Percentiles rank a stretch among this genome's conserved stretches.
phyloP scores from a whole-genome alignment of 2,113 vertebrate genomes.

The Candoia aspera region DNA sequence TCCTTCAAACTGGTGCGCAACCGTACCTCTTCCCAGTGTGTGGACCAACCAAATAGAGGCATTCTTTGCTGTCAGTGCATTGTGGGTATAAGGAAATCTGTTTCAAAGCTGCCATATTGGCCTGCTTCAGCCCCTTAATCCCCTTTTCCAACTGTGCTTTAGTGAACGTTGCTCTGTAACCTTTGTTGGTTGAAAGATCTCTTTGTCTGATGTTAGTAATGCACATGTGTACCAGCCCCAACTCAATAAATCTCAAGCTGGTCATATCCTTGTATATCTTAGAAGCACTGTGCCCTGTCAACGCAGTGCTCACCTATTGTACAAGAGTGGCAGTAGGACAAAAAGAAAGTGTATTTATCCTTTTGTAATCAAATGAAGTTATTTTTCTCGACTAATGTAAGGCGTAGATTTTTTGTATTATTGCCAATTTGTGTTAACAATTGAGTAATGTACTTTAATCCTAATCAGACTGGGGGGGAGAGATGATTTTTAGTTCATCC shows the following conservation, averaged over 20 bases:
- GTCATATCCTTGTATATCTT: constrained; percentile 79
- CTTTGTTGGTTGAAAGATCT: constrained; percentile 90
- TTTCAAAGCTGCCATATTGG: constrained; percentile 82
- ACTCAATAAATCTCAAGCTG: constrained; percentile 70
- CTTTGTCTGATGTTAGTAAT: constrained; percentile 93
- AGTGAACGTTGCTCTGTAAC: constrained; percentile 93
- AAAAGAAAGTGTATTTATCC: constrained; percentile 88
- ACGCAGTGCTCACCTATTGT: constrained; percentile 76
- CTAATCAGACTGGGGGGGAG: constrained; percentile 70
- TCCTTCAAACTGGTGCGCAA: constrained; percentile 60
- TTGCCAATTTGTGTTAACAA: constrained; percentile 92
- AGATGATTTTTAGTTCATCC: constrained; percentile 71
- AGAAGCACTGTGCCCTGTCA: constrained; percentile 71
- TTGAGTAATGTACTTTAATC: constrained; percentile 84
- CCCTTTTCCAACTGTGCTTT: constrained; percentile 88
- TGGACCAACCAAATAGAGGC: constrained; percentile 77
- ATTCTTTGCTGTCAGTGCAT: constrained; percentile 92
- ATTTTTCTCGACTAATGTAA: constrained; percentile 94
- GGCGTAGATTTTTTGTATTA: constrained; percentile 96
- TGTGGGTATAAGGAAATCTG: constrained; percentile 88
- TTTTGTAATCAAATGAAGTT: constrained; percentile 98
- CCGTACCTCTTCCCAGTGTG: constrained; percentile 66
- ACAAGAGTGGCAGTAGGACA: constrained; percentile 82
- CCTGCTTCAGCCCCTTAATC: constrained; percentile 70
- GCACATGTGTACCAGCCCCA: constrained; percentile 87